These are phyloP conservation scores for Philereme vetulata DNA, from an alignment of 2,888 invertebrate species.

Conservation along the genomic window DNA sequence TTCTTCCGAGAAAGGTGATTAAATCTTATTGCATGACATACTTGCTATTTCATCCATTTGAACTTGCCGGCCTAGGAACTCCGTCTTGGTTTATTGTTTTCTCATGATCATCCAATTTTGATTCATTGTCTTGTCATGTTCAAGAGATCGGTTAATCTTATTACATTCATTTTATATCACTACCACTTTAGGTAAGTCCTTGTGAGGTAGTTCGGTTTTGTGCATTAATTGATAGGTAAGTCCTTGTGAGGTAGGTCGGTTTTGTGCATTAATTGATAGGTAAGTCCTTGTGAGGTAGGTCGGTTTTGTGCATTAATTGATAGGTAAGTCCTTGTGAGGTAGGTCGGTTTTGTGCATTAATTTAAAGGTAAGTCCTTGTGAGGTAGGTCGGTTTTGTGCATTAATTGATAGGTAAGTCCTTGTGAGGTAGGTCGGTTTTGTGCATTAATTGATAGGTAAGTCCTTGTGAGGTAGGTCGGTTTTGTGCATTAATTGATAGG, in stretches of 20 bases:
- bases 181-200: not conserved
- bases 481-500: constrained; percentile 1
- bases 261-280: constrained; percentile 1
- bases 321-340: too few species aligned
- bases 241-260: not conserved
- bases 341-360: not conserved
- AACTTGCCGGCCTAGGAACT: constrained; percentile 17
- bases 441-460: constrained; percentile 1
- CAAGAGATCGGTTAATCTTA: constrained; percentile 3
- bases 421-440: not conserved
- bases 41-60: constrained; percentile 29
- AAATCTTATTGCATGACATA: constrained; percentile 24
- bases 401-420: too few species aligned
- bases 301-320: constrained; percentile 1
- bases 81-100: constrained; percentile 49
- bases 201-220: not conserved
- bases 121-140: constrained; percentile 9
- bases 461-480: not conserved
- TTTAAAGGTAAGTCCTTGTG: constrained; percentile 2
- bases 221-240: constrained; percentile 3
- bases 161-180: not conserved
- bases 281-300: not conserved
- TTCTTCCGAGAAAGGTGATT: constrained; percentile 32
- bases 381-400: not conserved
- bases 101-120: constrained; percentile 41